phyloP scores from a whole-genome alignment of 2,888 invertebrate genomes.

The Pyrgus malvae region DNA sequence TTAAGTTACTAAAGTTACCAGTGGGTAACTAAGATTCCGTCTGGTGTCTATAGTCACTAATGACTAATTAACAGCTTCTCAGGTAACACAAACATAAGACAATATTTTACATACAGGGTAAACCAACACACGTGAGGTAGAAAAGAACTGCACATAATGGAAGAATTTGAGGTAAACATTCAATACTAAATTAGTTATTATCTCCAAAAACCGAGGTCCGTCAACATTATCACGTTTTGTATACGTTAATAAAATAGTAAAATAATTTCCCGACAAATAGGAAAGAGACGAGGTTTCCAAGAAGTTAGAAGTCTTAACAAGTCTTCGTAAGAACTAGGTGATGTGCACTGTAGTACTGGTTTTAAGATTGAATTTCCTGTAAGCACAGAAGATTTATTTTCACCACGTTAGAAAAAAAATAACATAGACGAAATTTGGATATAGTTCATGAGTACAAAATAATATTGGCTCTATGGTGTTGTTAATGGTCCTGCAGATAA shows the following conservation, averaged over 20 bases:
- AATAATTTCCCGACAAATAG: slow-evolving; percentile 4
- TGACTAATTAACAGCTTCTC: too few relatives aligned
- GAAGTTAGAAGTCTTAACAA: background rate
- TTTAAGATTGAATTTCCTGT: slow-evolving; percentile 1
- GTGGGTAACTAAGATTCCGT: too few relatives aligned
- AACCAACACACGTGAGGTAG: too few relatives aligned
- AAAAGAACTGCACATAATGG: background rate
- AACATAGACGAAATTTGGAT: too few relatives aligned
- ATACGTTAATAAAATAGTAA: slow-evolving; percentile 9
- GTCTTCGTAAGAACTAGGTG: slow-evolving; percentile 1
- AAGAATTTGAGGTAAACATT: slow-evolving; percentile 13
- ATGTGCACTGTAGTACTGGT: background rate
- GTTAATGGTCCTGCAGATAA: too few relatives aligned
- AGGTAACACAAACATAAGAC: too few relatives aligned
- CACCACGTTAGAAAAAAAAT: too few relatives aligned
- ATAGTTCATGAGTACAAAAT: too few relatives aligned
- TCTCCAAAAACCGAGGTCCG: background rate
- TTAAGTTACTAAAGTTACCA: too few relatives aligned
- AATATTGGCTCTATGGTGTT: too few relatives aligned
- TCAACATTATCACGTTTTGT: slow-evolving; percentile 7
- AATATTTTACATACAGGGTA: too few relatives aligned
- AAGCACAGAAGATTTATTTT: background rate
- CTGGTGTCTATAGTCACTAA: too few relatives aligned
- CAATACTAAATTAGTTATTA: slow-evolving; percentile 5
- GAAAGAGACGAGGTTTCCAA: background rate